These are phyloP conservation scores for Hippoglossus hippoglossus DNA, from an alignment of 2,797 vertebrate genomes.

Conservation along the genomic window DNA sequence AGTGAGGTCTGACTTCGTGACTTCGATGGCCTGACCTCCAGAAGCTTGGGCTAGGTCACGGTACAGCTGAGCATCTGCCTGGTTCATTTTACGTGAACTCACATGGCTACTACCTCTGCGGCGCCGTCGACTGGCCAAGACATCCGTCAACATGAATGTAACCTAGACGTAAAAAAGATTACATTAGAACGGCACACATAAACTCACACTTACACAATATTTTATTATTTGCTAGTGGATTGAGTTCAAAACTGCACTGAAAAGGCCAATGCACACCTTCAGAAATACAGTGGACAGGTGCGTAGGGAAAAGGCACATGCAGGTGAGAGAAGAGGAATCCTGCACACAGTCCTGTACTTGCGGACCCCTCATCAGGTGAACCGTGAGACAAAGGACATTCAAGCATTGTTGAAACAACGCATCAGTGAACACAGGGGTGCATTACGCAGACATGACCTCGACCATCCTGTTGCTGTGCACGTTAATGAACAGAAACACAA, in stretches of 20 bases:
- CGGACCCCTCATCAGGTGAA: no score
- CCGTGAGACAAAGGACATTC: no score
- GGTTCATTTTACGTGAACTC: not conserved
- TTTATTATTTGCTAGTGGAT: not conserved
- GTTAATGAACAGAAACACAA: no score
- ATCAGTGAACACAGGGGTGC: no score
- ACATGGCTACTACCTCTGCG: not conserved
- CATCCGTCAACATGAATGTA: conserved; percentile 74
- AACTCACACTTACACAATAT: not conserved
- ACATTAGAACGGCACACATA: not conserved
- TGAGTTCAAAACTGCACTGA: not conserved
- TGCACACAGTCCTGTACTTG: no score
- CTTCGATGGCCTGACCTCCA: conserved; percentile 77
- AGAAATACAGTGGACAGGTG: no score
- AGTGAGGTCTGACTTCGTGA: conserved; percentile 65
- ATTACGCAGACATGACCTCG: no score
- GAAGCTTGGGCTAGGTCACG: conserved; percentile 72
- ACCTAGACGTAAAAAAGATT: conserved; percentile 61
- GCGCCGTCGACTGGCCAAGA: conserved; percentile 7
- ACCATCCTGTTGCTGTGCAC: no score
- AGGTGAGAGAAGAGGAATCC: no score
- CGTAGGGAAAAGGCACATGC: no score
- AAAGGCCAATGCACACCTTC: no score
- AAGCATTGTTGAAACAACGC: no score
- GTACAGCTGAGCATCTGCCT: conserved; percentile 60